phyloP scores from a whole-genome alignment of 2,113 vertebrate species.

The human (Homo sapiens) region GRCh38 chr6:163640501-163641000 shows the following conservation, averaged over 20 bases:
- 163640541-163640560: fast-evolving
- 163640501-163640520: neutral
- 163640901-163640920: neutral
- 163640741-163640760: fast-evolving
- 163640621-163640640: fast-evolving
- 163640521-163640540: fast-evolving
- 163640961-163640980: neutral
- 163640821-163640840: neutral
- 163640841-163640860: fast-evolving
- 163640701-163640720: fast-evolving
- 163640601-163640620: neutral
- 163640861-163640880: no score
- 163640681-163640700: fast-evolving
- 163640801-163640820: fast-evolving
- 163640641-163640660: fast-evolving
- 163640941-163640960: no score
- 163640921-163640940: no score
- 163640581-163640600: fast-evolving
- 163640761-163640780: fast-evolving
- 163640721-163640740: fast-evolving
- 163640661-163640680: fast-evolving
- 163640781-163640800: neutral
- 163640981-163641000: neutral
- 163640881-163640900: fast-evolving
- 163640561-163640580: neutral